Evolutionary conservation across 2,888 invertebrate genomes (phyloP).

Genomic region (Meteorus cinctellus): DNA sequence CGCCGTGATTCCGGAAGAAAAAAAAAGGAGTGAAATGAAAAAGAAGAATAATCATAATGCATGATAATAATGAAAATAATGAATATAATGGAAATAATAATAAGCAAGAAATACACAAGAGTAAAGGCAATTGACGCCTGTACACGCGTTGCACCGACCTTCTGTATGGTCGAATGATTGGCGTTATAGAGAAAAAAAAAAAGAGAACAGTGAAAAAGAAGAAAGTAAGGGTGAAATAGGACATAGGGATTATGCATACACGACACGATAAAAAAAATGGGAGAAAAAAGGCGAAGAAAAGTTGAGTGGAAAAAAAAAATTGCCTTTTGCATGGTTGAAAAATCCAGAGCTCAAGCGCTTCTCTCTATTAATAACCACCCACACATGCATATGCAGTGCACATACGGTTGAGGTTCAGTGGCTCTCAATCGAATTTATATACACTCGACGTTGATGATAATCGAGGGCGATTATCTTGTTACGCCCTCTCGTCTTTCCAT

Average conservation of each 20-base stretch:
- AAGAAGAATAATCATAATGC: conserved; percentile 14
- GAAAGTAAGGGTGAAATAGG: neutral
- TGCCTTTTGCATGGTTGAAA: conserved; percentile 10
- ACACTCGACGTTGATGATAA: conserved; percentile 8
- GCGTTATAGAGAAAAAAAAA: conserved; percentile 22
- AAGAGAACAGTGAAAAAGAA: neutral
- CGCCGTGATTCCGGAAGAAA: conserved; percentile 39
- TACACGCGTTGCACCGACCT: conserved; percentile 2
- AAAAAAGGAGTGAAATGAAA: conserved; percentile 9
- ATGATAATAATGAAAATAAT: conserved; percentile 12
- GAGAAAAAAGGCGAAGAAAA: conserved; percentile 12
- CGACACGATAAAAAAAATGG: conserved; percentile 13
- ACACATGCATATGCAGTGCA: conserved; percentile 34
- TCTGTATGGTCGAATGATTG: conserved; percentile 7
- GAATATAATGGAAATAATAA: conserved; percentile 24
- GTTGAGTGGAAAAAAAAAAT: neutral
- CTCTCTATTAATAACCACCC: conserved; percentile 53
- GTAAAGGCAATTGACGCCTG: conserved; percentile 20
- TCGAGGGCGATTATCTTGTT: conserved; percentile 35
- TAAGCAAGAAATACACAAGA: conserved; percentile 3
- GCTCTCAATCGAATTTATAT: conserved; percentile 48
- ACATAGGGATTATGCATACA: conserved; percentile 8
- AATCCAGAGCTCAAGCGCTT: conserved; percentile 17
- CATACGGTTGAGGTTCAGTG: conserved; percentile 38
- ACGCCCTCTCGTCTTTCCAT: conserved; percentile 9